phyloP scores from a whole-genome alignment of 2,797 vertebrate genomes.

The Eupleurogrammus muticus region DNA sequence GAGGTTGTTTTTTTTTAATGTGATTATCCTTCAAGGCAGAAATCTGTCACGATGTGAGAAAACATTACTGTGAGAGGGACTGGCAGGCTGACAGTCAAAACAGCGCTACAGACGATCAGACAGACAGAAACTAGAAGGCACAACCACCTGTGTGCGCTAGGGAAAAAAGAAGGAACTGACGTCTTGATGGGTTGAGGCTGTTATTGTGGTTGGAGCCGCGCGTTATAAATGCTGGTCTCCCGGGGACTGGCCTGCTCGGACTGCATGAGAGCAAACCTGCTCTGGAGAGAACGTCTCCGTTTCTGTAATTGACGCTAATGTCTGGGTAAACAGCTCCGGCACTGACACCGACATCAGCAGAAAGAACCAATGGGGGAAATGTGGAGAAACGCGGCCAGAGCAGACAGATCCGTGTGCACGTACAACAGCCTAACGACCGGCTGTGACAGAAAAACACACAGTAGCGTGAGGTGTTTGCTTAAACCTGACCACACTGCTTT shows the following conservation, averaged over 20 bases:
- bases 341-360: conserved; percentile 58
- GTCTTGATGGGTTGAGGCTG: conserved; percentile 22
- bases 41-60: conserved; percentile 1
- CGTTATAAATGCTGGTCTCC: conserved; percentile 51
- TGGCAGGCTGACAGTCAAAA: conserved; percentile 18
- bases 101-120: background rate
- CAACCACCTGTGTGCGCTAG: conserved; percentile 19
- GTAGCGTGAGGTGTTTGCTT: conserved; percentile 10
- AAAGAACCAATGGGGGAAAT: conserved; percentile 54
- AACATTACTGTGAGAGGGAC: conserved; percentile 2
- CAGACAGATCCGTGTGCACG: conserved; percentile 9
- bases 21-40: conserved; percentile 12
- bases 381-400: conserved; percentile 1
- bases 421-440: conserved; percentile 5
- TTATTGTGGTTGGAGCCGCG: conserved; percentile 47
- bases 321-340: conserved; percentile 68
- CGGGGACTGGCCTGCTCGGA: conserved; percentile 41
- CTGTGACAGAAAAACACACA: conserved; percentile 15
- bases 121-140: conserved; percentile 16
- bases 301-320: conserved; percentile 77
- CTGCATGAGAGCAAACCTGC: conserved; percentile 32
- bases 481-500: conserved; percentile 9
- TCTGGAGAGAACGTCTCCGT: conserved; percentile 43
- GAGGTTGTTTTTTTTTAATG: background rate
- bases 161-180: conserved; percentile 21